Evolutionary conservation across 1,140 invertebrate species (phyloP), one percentile per base, ranked within the genome.

Genomic region (Drosophila yakuba): DNA sequence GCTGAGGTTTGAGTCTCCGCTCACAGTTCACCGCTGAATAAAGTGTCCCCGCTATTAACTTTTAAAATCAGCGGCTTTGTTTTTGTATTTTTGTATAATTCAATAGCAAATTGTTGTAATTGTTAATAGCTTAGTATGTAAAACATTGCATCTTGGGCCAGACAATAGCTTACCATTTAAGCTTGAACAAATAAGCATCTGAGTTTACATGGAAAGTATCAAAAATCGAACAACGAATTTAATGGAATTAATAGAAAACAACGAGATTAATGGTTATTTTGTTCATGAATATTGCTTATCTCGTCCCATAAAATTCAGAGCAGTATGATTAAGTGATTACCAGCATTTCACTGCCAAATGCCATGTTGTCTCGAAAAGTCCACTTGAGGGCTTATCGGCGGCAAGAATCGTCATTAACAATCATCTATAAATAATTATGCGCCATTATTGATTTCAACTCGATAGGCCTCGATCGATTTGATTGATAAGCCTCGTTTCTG

Each of bases 401-500:
- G 39, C 23, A 20, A 38, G 32, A 23, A 71, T 25, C 52, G 68
- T 71, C 68, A 71, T 71, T 71, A 69, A 71, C 50, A 58, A 71
- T 74, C 69, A 52, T 32, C 69, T 74, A 74, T 43, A 64, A 74
- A 74, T 74, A 74, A 63, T 62, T 64, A 51, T 74, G 72, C 61
- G 71, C 59, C 43, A 74, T 43, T 32, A 45, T 25, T 35, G 58
- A 74, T 74, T 74, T 36, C 12, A 2, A 36, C 2, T 36, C 68
- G 56, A 63, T 56, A 32, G 36, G 55, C 50, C 47, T 62, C 54
- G 64, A 50, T 17, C 74, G 54, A 71, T 80, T 41, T 48, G 51
- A 68, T 57, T 77, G 73, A 84, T 85, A 84, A 77, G 80, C 59
- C 36, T 25, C 45, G 47, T 52, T 58, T 39, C 41, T 72, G 35